Conservation (phyloP, 2,113 vertebrate species). For the Cervus canadensis region DNA sequence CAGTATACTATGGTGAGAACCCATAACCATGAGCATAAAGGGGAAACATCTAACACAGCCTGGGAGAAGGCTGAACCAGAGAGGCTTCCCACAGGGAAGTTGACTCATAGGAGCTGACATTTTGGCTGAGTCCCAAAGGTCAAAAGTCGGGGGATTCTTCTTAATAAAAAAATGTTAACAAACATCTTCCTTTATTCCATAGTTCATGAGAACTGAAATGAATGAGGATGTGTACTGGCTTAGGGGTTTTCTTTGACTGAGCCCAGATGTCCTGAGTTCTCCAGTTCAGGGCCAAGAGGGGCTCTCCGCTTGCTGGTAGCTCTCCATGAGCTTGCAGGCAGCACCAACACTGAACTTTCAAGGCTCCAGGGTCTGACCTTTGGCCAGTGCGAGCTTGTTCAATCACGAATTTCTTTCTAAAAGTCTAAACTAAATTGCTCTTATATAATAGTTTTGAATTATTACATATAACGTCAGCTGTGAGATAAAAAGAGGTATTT, state of each 20-base stretch:
- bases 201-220: neutral
- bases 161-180: neutral
- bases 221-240: neutral
- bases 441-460: neutral
- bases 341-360: too few species aligned
- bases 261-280: neutral
- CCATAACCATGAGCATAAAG: too few species aligned
- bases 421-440: neutral
- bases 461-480: neutral
- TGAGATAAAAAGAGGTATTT: neutral
- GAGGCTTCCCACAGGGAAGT: neutral
- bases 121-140: neutral
- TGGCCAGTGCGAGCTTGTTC: too few species aligned
- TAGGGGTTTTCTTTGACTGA: neutral
- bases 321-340: neutral
- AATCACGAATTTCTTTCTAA: neutral
- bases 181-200: neutral
- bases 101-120: neutral
- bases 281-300: neutral
- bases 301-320: neutral
- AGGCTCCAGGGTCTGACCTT: neutral
- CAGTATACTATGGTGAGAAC: neutral
- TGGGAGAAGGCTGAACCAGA: neutral
- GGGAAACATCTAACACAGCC: too few species aligned
- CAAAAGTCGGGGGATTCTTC: neutral